Percentiles rank a stretch among this genome's conserved stretches.
phyloP scores from a whole-genome alignment of 1,140 invertebrate species.

The Scaptomyza montana region DNA sequence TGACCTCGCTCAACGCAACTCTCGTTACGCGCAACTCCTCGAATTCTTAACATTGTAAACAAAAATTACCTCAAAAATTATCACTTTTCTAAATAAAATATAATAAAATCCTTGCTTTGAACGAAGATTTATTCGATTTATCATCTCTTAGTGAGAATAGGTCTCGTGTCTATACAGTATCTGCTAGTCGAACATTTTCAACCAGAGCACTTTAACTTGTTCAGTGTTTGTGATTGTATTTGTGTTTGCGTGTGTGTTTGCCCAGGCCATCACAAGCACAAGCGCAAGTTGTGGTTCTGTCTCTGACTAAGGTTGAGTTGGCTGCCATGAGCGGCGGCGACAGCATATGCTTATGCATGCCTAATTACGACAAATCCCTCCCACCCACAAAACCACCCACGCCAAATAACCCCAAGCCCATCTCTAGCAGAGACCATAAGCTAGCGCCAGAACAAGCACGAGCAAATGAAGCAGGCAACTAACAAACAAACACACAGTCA shows the following conservation, averaged over 20 bases:
- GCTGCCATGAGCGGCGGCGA: slow-evolving; percentile 70
- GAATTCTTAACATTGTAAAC: no score
- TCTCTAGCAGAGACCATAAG: neutral
- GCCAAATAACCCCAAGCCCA: neutral
- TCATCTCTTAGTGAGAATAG: no score
- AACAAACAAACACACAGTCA: slow-evolving; percentile 33
- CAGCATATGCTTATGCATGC: slow-evolving; percentile 80
- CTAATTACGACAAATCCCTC: slow-evolving; percentile 81
- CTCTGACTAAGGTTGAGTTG: slow-evolving; percentile 28
- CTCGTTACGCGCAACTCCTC: no score
- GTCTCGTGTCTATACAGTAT: neutral
- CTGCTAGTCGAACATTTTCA: neutral
- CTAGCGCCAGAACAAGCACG: slow-evolving; percentile 60
- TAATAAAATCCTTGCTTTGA: no score
- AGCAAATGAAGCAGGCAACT: slow-evolving; percentile 65
- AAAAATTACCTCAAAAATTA: no score
- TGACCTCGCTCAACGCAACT: no score
- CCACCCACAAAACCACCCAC: slow-evolving; percentile 30
- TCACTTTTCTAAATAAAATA: no score
- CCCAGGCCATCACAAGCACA: slow-evolving; percentile 21
- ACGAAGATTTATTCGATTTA: no score
- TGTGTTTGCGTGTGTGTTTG: slow-evolving; percentile 67
- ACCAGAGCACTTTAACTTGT: neutral
- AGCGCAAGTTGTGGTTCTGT: slow-evolving; percentile 14
- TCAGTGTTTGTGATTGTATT: slow-evolving; percentile 16